phyloP scores from a whole-genome alignment of 2,113 vertebrate genomes.

The Circaetus cinerascens region DNA sequence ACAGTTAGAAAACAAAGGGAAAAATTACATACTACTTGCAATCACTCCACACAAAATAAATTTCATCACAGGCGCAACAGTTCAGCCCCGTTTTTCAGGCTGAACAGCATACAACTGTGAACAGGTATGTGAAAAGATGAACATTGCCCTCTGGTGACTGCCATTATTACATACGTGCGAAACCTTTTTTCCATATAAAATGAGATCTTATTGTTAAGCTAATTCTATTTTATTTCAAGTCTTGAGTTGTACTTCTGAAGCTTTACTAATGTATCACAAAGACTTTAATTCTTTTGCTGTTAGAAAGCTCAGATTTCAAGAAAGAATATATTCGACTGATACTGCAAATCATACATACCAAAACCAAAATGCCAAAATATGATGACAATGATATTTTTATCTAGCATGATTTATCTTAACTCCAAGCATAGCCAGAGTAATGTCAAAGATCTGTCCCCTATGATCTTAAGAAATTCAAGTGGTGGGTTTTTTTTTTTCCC shows the following conservation, averaged over 20 bases:
- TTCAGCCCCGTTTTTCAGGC: background rate
- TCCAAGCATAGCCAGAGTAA: background rate
- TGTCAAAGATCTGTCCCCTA: background rate
- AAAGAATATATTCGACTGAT: background rate
- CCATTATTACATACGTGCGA: background rate
- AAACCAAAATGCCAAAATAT: background rate
- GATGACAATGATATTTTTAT: background rate
- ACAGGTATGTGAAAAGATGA: background rate
- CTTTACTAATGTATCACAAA: background rate
- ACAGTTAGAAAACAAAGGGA: background rate
- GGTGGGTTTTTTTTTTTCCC: background rate
- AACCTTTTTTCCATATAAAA: background rate
- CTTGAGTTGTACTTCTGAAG: background rate
- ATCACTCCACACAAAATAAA: background rate
- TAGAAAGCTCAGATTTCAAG: background rate
- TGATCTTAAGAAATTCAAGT: background rate
- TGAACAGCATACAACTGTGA: background rate
- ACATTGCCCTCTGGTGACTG: background rate
- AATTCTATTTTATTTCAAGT: background rate
- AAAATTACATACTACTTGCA: background rate
- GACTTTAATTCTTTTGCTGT: background rate
- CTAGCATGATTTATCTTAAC: background rate
- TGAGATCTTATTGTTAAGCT: background rate
- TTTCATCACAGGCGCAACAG: background rate
- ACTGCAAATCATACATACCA: background rate